Base-by-base conservation (phyloP, 2,113 vertebrate species). In the Corydoras sp. region DNA sequence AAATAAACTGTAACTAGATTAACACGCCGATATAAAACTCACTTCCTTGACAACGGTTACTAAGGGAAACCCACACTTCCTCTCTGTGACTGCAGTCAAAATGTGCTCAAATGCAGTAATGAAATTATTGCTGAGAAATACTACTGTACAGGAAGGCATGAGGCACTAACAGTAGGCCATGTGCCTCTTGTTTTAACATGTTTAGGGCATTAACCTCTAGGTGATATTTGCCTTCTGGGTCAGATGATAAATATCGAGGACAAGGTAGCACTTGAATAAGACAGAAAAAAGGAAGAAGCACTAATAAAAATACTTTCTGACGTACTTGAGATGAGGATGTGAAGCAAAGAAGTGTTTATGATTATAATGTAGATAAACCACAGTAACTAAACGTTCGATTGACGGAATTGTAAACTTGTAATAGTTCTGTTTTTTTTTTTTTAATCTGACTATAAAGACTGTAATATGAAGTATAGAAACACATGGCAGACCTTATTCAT, bases 61-160 rank as follows among this genome's bases (percentile, higher is more conserved):
- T 72, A 77, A 55, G 63, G 68, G 74, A 79, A 82, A 61, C 78
- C 66, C 51, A 77, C 76, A 75, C 72, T 78, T 82, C 81, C 81
- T 75, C 69, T 67, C 54, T 79, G 24, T 69, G 31, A 49, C 29
- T 68, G 53, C 31, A 66, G 62, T 77, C 49, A 74, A 65, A 63
- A 50, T 49, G 10, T 76, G 30, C 15, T 48, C 65, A 65, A 30
- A 77, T 31, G 58, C 15, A 67, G 12, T 59, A 51, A 61, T 29
- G 14, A 15, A 10, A 62, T 11, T 29, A 15, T 11, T 1, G 9
- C 35, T 43, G 15, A 30, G 60, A 58, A 30, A 54, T 9, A 58
- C 11, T 3, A 9, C 13, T 12, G 4, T 12, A 14, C 9, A 32
- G 12, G 7, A 13, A 3, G 15, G 43, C 15, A 32, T 29, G n/a